Evolutionary conservation across 2,888 invertebrate genomes (phyloP), one percentile per base, ranked within the genome.

Genomic region (Caenorhabditis zanzibari): DNA sequence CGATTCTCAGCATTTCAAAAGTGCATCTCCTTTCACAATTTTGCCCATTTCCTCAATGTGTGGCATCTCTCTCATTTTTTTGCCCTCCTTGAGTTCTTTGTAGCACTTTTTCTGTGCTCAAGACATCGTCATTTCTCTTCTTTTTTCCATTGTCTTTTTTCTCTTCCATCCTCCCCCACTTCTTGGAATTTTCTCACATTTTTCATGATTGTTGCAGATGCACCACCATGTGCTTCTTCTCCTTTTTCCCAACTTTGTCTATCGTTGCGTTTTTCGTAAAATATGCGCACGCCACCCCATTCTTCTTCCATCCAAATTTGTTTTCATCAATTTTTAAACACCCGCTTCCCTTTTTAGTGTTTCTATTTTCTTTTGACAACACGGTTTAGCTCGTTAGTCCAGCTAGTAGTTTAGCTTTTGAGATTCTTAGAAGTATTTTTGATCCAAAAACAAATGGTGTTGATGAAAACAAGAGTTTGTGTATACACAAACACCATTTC

Each of bases 251-350:
- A 52, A 54, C 54, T 68, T 58, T 32, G 56, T 28, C 28, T 47
- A 35, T 64, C 64, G 66, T 35, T 68, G 35, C 54, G 22, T 68
- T 68, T 66, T 54, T 54, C 54, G 38, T 54, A 38, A 71, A 71
- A 71, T 63, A 63, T 63, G 73, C 52, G 38, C 63, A 59, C 73
- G 63, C 63, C 49, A 38, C 54, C 49, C 22, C 22, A 19, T 26
- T 24, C 41, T 63, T 47, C 47, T 58, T 19, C 52, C 35, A 56
- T 49, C 61, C 73, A 63, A 74, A 74, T 74, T 73, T 74, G 74
- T 74, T 74, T 74, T 74, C 74, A 74, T 74, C 74, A 74, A 74
- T 74, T 74, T 74, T 74, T 74, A 74, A 74, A 74, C 74, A 64
- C 64, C 63, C 61, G 26, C 38, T 61, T 26, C 59, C 12, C 19